Evolutionary conservation across 2,113 vertebrate species (phyloP).

Genomic region (Pontoporia blainvillei): DNA sequence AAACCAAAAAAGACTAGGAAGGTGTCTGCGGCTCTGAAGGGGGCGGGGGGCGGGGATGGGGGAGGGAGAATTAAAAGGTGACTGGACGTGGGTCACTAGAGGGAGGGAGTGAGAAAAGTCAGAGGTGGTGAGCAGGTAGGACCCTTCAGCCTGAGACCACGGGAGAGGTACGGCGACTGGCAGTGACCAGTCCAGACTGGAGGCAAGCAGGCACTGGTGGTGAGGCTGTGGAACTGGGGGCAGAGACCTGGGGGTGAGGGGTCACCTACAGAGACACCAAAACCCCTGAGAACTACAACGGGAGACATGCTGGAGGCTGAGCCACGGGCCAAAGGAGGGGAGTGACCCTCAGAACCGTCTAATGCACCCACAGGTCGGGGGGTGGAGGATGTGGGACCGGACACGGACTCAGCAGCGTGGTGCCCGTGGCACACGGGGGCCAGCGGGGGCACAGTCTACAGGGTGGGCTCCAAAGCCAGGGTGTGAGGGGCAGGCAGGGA

Average conservation of each 20-base stretch:
- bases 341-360: background rate
- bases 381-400: accelerated
- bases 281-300: background rate
- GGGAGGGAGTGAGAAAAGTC: background rate
- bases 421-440: accelerated
- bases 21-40: background rate
- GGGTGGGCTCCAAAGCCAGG: background rate
- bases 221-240: background rate
- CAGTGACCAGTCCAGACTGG: no score
- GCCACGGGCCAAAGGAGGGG: background rate
- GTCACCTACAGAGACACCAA: background rate
- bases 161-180: background rate
- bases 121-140: background rate
- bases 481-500: no score
- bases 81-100: background rate
- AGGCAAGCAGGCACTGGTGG: accelerated
- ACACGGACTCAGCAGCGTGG: accelerated
- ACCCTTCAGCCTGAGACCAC: accelerated
- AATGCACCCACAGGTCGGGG: accelerated
- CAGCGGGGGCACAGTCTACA: no score
- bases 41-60: background rate
- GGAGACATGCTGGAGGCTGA: background rate
- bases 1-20: no score
- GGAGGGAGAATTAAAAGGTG: no score
- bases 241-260: background rate